Evolutionary conservation across 2,888 invertebrate species (phyloP), one percentile per base, ranked within the genome.

Genomic region (Disparrhopalites patrizii): DNA sequence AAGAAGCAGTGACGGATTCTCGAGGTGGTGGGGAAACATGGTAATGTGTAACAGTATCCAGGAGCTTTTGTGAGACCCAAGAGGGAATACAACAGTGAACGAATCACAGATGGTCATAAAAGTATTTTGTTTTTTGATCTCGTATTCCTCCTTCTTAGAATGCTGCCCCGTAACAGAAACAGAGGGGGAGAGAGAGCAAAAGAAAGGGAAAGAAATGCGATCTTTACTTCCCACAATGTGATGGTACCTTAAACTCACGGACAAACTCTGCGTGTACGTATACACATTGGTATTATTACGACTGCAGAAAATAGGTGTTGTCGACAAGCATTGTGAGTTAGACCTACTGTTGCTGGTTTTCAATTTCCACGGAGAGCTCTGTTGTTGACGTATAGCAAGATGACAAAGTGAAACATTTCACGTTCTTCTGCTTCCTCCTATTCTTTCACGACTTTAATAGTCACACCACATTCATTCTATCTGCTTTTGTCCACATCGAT

Each of bases 91-190:
- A 2, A 27, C n/a, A 15, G n/a, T 52, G 52, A 28, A 52, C 31
- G 54, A 55, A 55, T 55, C 54, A 28, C 31, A 55, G 54, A 55
- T 55, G 54, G 13, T 30, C 31, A 8, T 55, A n/a, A 15, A 52
- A 55, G 2, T 27, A n/a, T 31, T 13, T 31, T 18, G 13, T 47
- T 47, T 20, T 47, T 47, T 47, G 47, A 47, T 47, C 47, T 47
- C 23, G 47, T 23, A 47, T 23, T 25, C 25, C 47, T 47, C 7
- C 7, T 23, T 23, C 47, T 47, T 47, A 47, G 5, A 43, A 43
- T 43, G 43, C 43, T 43, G 18, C n/a, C n/a, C 18, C n/a, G 43
- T n/a, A 43, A 13, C 18, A 43, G 36, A 36, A 36, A 15, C 10
- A 36, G 36, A 10, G 36, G 13, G 36, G 36, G 13, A 15, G 36